phyloP scores from a whole-genome alignment of 2,797 vertebrate species.

The Ptychadena robeensis region DNA sequence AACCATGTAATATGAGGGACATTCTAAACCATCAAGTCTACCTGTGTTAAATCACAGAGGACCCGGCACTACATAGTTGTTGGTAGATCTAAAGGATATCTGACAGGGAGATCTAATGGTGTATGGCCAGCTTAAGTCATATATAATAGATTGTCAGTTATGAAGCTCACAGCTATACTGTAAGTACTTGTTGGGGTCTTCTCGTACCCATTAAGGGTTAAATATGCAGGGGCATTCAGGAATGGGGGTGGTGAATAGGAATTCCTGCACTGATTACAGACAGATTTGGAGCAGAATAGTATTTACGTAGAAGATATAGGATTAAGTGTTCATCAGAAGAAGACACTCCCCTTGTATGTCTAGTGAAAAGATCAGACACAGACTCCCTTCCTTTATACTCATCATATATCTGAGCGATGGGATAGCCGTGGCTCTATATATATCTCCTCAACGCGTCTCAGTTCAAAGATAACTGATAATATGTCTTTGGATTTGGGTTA shows the following conservation, averaged over 20 bases:
- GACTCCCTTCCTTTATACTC: slow-evolving; percentile 27
- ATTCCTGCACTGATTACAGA: slow-evolving; percentile 58
- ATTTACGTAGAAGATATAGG: slow-evolving; percentile 34
- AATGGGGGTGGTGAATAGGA: slow-evolving; percentile 13
- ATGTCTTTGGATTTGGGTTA: neutral
- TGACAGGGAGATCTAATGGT: no score
- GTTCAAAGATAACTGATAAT: neutral
- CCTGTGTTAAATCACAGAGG: no score
- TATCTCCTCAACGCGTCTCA: neutral
- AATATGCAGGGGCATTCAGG: slow-evolving; percentile 7
- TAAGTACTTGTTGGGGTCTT: no score
- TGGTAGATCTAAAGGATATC: no score
- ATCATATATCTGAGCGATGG: slow-evolving; percentile 17
- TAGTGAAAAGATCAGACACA: slow-evolving; percentile 29
- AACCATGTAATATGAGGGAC: no score
- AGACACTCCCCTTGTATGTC: slow-evolving; percentile 24
- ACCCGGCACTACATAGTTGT: no score
- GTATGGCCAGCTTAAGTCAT: no score
- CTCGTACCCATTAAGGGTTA: slow-evolving; percentile 36
- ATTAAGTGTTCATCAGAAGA: slow-evolving; percentile 57
- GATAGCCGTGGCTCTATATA: neutral
- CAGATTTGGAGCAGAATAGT: slow-evolving; percentile 48
- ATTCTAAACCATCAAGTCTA: no score
- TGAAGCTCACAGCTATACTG: no score
- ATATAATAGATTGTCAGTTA: no score